These are phyloP conservation scores for Manduca sexta DNA, from an alignment of 1,140 invertebrate genomes.

Conservation along the genomic window DNA sequence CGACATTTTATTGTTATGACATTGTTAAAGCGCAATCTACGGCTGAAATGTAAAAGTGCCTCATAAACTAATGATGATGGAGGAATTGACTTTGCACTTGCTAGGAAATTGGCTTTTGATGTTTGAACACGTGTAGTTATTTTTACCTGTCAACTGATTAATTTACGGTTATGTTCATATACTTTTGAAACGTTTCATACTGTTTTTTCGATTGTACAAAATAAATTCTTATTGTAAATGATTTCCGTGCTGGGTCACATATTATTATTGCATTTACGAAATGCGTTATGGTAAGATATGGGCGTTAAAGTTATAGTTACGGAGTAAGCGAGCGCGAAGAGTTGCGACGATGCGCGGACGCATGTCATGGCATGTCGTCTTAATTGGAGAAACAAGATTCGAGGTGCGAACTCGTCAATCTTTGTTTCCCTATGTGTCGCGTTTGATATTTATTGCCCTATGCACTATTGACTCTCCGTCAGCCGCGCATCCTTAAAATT, in stretches of 20 bases:
- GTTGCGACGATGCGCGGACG: constrained; percentile 40
- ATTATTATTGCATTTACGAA: too few species aligned
- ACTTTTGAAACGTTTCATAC: too few species aligned
- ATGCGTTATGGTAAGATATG: too few species aligned
- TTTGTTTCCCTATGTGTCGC: constrained; percentile 50
- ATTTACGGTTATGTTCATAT: constrained; percentile 5
- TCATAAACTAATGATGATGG: constrained; percentile 29
- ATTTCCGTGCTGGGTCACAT: too few species aligned
- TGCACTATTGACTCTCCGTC: constrained; percentile 42
- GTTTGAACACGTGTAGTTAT: too few species aligned
- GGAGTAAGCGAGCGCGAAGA: constrained; percentile 38
- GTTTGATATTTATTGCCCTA: constrained; percentile 48
- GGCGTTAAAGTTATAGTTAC: constrained; percentile 29
- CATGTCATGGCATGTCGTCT: constrained; percentile 66
- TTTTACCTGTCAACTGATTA: neutral
- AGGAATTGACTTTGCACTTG: constrained; percentile 3
- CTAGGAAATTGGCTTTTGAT: too few species aligned
- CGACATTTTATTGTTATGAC: constrained; percentile 59
- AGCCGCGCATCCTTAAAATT: constrained; percentile 41
- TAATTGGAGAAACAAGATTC: constrained; percentile 58
- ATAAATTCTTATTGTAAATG: too few species aligned
- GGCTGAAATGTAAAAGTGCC: constrained; percentile 32
- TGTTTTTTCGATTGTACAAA: too few species aligned
- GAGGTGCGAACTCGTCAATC: constrained; percentile 71
- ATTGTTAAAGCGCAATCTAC: constrained; percentile 52